phyloP scores from a whole-genome alignment of 2,888 invertebrate species.

The Eupsilia transversa region DNA sequence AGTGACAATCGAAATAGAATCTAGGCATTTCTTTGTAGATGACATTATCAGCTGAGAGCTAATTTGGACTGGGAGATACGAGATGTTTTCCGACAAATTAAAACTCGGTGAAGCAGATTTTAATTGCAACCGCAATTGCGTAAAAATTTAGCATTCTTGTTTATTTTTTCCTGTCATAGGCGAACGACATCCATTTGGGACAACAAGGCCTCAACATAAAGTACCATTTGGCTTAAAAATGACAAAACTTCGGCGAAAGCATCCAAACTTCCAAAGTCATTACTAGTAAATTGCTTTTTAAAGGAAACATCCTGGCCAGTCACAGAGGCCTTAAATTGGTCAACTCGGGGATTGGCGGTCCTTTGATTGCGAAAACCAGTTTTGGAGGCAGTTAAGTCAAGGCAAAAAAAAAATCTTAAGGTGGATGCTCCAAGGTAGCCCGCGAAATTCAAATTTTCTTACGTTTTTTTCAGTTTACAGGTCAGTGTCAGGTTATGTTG shows the following conservation, averaged over 20 bases:
- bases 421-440: no score
- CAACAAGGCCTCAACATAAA: constrained; percentile 17
- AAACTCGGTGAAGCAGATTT: constrained; percentile 10
- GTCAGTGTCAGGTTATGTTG: no score
- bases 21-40: constrained; percentile 32
- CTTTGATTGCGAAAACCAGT: constrained; percentile 41
- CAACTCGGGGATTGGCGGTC: constrained; percentile 19
- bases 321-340: constrained; percentile 26
- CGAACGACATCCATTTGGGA: constrained; percentile 9
- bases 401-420: constrained; percentile 12
- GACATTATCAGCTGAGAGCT: constrained; percentile 32
- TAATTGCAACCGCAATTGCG: constrained; percentile 2
- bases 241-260: constrained; percentile 36
- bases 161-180: neutral
- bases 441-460: no score
- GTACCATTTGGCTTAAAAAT: constrained; percentile 34
- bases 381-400: constrained; percentile 1
- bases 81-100: constrained; percentile 11
- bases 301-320: constrained; percentile 40
- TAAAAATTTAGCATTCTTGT: no score
- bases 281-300: constrained; percentile 46
- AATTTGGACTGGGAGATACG: constrained; percentile 19
- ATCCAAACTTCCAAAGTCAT: constrained; percentile 38
- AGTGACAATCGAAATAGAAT: constrained; percentile 48
- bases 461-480: no score